A percentile compares a stretch with the other conserved stretches of the same genome.
Evolutionary conservation across 2,888 invertebrate genomes (phyloP).

Genomic region (Crematogaster levior): DNA sequence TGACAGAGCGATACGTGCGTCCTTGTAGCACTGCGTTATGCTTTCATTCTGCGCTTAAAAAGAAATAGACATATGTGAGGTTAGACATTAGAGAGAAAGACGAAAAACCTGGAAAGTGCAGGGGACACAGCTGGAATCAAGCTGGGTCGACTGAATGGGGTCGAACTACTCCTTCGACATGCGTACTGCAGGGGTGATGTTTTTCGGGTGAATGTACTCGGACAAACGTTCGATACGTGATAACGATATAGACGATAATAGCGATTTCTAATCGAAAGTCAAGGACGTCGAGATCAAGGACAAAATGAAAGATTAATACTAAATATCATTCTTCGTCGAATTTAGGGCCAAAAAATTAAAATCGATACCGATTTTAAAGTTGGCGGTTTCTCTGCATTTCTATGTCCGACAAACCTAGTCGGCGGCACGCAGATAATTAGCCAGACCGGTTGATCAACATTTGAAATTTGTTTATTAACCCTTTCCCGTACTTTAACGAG

Average conservation of each 20-base stretch:
- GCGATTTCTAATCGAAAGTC: neutral
- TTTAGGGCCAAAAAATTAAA: too few species aligned
- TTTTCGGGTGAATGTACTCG: constrained; percentile 12
- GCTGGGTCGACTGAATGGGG: neutral
- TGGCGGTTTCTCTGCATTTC: too few species aligned
- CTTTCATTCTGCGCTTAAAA: neutral
- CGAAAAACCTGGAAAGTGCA: neutral
- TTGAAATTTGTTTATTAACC: too few species aligned
- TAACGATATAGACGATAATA: neutral
- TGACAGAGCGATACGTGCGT: neutral
- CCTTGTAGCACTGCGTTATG: neutral
- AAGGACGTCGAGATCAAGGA: neutral
- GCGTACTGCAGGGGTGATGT: neutral
- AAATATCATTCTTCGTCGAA: too few species aligned
- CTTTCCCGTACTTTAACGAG: too few species aligned
- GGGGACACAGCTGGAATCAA: neutral
- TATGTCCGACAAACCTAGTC: too few species aligned
- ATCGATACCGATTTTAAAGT: too few species aligned
- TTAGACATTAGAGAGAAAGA: neutral
- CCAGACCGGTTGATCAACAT: too few species aligned
- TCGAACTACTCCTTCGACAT: neutral
- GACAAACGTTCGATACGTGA: neutral
- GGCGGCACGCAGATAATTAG: too few species aligned
- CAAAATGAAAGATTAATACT: neutral
- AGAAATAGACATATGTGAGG: neutral